Evolutionary conservation across 1,140 invertebrate genomes (phyloP).

Genomic region (Saccostrea cuccullata): DNA sequence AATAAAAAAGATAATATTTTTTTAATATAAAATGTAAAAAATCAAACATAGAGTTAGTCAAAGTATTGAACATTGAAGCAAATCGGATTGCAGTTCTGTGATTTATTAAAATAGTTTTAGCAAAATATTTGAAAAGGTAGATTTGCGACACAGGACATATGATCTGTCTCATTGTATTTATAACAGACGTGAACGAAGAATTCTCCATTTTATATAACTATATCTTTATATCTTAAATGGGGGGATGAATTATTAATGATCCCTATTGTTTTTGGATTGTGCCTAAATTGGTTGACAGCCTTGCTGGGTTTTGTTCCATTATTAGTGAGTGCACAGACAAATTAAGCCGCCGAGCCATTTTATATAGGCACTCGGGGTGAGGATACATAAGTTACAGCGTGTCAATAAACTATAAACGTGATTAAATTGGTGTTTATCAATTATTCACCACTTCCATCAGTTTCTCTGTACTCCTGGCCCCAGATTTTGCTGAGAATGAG

Average conservation of each 20-base stretch:
- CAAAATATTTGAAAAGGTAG: background rate
- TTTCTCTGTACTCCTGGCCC: background rate
- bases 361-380: background rate
- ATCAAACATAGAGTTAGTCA: no score
- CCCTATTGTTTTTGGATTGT: background rate
- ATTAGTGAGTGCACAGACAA: background rate
- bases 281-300: background rate
- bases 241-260: background rate
- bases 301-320: background rate
- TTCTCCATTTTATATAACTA: background rate
- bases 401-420: constrained; percentile 37
- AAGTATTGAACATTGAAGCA: no score
- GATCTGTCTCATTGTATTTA: background rate
- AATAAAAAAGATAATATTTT: no score
- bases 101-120: background rate
- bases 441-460: constrained; percentile 3
- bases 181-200: background rate
- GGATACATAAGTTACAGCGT: constrained; percentile 16
- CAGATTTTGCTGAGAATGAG: constrained; percentile 23
- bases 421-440: constrained; percentile 36
- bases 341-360: background rate
- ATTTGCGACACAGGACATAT: background rate
- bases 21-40: no score
- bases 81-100: background rate
- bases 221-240: background rate